Conservation (phyloP, 2,888 invertebrate genomes). For the Papilio demoleus region DNA sequence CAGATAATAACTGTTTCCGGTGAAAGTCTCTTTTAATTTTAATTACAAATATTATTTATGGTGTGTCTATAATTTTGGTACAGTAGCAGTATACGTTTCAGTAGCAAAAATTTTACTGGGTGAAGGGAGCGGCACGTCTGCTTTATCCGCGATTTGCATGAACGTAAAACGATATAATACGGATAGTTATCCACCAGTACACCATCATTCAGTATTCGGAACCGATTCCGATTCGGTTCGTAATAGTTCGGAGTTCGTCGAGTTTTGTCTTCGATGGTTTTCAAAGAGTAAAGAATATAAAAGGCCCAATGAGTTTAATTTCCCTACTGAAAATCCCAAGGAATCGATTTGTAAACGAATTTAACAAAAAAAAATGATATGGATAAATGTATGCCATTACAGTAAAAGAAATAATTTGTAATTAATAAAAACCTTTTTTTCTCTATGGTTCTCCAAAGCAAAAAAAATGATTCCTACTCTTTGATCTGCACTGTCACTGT, state of each 20-base stretch:
- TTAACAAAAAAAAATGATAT: no score
- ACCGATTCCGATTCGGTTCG: constrained; percentile 43
- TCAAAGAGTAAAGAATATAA: neutral
- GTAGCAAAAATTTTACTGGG: constrained; percentile 56
- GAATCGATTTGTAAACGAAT: no score
- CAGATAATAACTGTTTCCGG: constrained; percentile 77
- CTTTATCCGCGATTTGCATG: constrained; percentile 67
- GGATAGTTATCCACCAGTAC: constrained; percentile 44
- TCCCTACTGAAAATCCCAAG: no score
- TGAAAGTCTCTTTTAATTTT: constrained; percentile 65
- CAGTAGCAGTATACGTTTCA: constrained; percentile 53
- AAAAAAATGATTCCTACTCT: no score
- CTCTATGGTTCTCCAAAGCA: no score
- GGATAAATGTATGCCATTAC: no score
- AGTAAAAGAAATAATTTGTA: no score
- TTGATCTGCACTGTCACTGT: neutral
- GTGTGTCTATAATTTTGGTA: constrained; percentile 51
- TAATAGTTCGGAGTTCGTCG: constrained; percentile 34
- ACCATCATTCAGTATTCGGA: constrained; percentile 42
- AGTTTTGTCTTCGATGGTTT: constrained; percentile 54
- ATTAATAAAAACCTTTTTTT: no score
- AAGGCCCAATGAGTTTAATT: neutral
- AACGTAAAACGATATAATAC: constrained; percentile 54
- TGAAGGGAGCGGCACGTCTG: constrained; percentile 65
- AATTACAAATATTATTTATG: constrained; percentile 41